A percentile compares a stretch with the other conserved stretches of the same genome.
Conservation (phyloP, 2,888 invertebrate species). For the Eupithecia vulgata region DNA sequence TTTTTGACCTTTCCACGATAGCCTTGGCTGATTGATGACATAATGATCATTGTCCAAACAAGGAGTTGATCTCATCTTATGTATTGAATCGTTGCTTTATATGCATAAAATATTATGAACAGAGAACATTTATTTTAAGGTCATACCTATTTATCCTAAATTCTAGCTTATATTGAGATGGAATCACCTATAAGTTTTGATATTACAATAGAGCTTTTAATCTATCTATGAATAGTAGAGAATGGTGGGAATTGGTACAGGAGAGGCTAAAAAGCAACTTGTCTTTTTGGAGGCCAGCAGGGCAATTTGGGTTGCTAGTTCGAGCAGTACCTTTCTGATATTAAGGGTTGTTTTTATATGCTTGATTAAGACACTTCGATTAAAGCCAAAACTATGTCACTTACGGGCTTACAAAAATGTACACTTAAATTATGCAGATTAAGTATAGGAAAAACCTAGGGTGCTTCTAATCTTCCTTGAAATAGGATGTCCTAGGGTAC, state of each 20-base stretch:
- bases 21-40: slow-evolving; percentile 31
- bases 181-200: background rate
- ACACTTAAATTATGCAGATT: background rate
- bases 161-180: background rate
- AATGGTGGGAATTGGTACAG: background rate
- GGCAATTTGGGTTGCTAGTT: too few relatives aligned
- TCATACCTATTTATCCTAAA: background rate
- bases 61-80: slow-evolving; percentile 29
- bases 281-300: background rate
- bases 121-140: background rate
- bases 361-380: background rate
- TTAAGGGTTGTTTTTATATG: too few relatives aligned
- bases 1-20: slow-evolving; percentile 20
- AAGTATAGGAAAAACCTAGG: background rate
- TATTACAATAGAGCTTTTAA: too few relatives aligned
- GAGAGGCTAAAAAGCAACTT: background rate
- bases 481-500: background rate
- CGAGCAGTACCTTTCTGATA: too few relatives aligned
- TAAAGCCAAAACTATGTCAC: too few relatives aligned
- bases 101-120: slow-evolving; percentile 11
- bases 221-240: background rate
- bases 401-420: too few relatives aligned
- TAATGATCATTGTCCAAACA: slow-evolving; percentile 21
- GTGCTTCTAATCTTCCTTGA: too few relatives aligned
- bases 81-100: slow-evolving; percentile 21